phyloP scores from a whole-genome alignment of 2,113 vertebrate genomes.

The Empidonax alnorum region DNA sequence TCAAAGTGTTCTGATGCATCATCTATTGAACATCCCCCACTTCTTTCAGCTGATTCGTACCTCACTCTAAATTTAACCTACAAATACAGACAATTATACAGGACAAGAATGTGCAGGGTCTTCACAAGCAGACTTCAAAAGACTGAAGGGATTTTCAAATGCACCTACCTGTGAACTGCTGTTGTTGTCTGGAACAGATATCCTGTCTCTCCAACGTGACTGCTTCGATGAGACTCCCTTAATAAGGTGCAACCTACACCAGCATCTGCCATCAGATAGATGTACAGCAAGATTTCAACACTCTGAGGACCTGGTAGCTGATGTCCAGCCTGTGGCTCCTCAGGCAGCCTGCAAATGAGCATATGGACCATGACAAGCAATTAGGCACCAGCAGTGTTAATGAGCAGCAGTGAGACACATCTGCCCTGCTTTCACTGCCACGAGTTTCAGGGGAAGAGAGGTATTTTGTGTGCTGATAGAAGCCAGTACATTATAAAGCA shows the following conservation, averaged over 20 bases:
- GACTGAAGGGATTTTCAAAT: background rate
- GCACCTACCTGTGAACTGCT: background rate
- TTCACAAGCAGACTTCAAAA: background rate
- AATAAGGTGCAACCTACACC: background rate
- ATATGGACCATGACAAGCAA: background rate
- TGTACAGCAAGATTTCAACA: background rate
- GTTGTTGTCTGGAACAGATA: background rate
- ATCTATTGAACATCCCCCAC: background rate
- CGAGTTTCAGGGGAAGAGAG: background rate
- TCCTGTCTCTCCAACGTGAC: background rate
- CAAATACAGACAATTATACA: background rate
- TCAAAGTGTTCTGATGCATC: background rate
- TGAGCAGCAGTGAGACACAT: fast-evolving
- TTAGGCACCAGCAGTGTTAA: background rate
- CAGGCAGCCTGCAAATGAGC: background rate
- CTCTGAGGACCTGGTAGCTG: background rate
- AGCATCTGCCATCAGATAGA: background rate
- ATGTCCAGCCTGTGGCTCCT: background rate
- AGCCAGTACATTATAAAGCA: background rate
- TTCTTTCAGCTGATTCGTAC: background rate
- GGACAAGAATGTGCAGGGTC: background rate
- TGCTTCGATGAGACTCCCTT: background rate
- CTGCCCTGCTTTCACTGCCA: background rate
- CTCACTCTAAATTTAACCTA: background rate
- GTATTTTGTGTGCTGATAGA: background rate